Percentiles rank a stretch among this genome's conserved stretches.
Conservation (phyloP, 1,140 invertebrate species). For the Heliothis virescens region DNA sequence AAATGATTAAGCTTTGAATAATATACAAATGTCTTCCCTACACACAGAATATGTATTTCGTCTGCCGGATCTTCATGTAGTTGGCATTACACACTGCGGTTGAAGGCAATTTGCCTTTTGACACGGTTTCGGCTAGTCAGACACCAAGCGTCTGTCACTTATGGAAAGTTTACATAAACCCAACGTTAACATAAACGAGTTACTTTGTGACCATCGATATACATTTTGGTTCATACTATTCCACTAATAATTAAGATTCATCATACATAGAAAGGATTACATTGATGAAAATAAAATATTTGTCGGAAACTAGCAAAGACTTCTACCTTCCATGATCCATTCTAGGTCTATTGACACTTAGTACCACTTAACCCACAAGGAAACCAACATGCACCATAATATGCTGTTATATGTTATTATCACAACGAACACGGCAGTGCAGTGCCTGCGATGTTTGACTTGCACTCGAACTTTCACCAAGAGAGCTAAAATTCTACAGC, state of each 20-base stretch:
- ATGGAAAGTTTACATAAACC: slow-evolving; percentile 6
- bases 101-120: slow-evolving; percentile 12
- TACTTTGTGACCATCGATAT: background rate
- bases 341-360: slow-evolving; percentile 5
- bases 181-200: background rate
- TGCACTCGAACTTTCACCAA: slow-evolving; percentile 32
- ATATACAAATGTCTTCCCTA: too few species aligned
- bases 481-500: slow-evolving; percentile 15
- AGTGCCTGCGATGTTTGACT: slow-evolving; percentile 4
- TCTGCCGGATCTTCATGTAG: slow-evolving; percentile 2
- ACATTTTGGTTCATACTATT: background rate
- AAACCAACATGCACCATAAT: background rate
- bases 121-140: slow-evolving; percentile 27
- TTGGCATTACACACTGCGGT: background rate
- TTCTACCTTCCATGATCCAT: background rate
- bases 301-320: background rate
- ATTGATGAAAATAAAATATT: background rate
- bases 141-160: background rate
- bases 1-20: too few species aligned
- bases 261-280: too few species aligned
- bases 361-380: slow-evolving; percentile 8
- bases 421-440: slow-evolving; percentile 16
- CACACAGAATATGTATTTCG: background rate
- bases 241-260: too few species aligned
- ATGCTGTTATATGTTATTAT: slow-evolving; percentile 15